Evolutionary conservation across 35 echinoderm and acorn worm genomes (phyloP).

Genomic region (Chiridota heheva): DNA sequence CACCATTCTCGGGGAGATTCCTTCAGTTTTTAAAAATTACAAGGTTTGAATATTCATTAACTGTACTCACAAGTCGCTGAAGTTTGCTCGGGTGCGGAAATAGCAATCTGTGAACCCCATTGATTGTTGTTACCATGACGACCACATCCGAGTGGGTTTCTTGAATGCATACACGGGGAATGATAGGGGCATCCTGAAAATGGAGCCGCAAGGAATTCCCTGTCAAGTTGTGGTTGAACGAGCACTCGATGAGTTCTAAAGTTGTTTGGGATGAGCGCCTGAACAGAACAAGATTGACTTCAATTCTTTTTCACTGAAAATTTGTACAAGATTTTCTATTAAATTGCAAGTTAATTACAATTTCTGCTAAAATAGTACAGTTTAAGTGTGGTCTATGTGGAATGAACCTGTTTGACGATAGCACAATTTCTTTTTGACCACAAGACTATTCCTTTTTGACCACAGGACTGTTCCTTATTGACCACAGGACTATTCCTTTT

Average conservation of each 20-base stretch:
- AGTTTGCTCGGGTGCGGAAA: constrained; percentile 84
- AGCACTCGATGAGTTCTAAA: constrained; percentile 80
- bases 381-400: background rate
- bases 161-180: constrained; percentile 80
- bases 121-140: constrained; percentile 80
- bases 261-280: constrained; percentile 83
- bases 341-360: background rate
- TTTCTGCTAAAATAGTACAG: background rate
- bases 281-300: background rate
- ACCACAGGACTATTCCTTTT: background rate
- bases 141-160: constrained; percentile 87
- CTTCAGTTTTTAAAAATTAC: too few relatives aligned
- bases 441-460: background rate
- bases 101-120: constrained; percentile 71
- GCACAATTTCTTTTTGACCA: too few relatives aligned
- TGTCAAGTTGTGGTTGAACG: constrained; percentile 76
- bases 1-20: too few relatives aligned
- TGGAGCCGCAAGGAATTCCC: constrained; percentile 80
- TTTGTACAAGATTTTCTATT: background rate
- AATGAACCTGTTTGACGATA: too few relatives aligned
- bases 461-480: background rate
- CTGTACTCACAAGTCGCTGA: constrained; percentile 69
- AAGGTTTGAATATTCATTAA: too few relatives aligned
- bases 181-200: constrained; percentile 79
- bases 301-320: background rate